Evolutionary conservation across 2,888 invertebrate genomes (phyloP), one percentile per base, ranked within the genome.

Genomic region (Buathra laborator): DNA sequence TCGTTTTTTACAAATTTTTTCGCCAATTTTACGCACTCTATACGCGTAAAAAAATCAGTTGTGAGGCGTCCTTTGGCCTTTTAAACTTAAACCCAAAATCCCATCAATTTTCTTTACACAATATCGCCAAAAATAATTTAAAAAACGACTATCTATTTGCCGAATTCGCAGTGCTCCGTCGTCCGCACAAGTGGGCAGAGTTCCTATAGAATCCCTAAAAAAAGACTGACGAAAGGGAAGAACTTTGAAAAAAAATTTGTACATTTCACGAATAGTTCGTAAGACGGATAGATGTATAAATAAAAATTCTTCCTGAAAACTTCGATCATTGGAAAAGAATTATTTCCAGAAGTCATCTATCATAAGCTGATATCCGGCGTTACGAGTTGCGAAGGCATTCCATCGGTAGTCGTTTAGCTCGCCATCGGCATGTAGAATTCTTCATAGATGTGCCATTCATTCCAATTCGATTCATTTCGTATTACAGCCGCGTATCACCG

Each of bases 201-300:
- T 62, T 62, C 62, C 62, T 62, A 29, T 10, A 62, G 64, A 53
- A 72, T 44, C 72, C 72, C 64, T 48, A 37, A 62, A 32, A 59
- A 14, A 37, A 29, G 62, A 62, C 43, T 80, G 71, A 81, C 29
- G 48, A 6, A 29, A 14, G 48, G 68, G 48, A 12, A 68, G 9
- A 29, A 70, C 14, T 29, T 43, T 67, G 12, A 48, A 32, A 1
- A 43, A 70, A 70, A 48, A 70, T 70, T 70, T 48, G 19, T 53
- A 56, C 62, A 62, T 62, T 29, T 32, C 62, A 62, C 62, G 14
- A 14, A 62, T 62, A 62, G n/a, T 29, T 59, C n/a, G 75, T 80
- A 53, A 83, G 51, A 64, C 51, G 68, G 37, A 78, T 83, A 14
- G n/a, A 72, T 81, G 76, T 68, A 56, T n/a, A 59, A 82, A 82